Percentiles rank a stretch among this genome's conserved stretches.
Evolutionary conservation across 2,797 vertebrate genomes (phyloP).

Genomic region (Myotis pilosus): DNA sequence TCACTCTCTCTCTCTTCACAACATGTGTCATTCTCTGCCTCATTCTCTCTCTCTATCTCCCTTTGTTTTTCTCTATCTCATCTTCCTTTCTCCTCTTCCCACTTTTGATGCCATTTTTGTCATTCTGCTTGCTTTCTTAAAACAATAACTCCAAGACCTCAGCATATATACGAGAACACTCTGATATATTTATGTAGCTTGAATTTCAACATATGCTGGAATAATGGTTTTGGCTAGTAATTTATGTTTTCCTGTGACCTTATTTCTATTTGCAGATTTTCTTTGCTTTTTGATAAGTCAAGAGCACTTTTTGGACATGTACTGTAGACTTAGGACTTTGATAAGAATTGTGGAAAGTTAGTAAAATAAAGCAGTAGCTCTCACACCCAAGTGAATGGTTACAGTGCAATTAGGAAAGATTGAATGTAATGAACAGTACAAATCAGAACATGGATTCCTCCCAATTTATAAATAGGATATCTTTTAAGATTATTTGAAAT

Average conservation of each 20-base stretch:
- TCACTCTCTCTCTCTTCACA: background rate
- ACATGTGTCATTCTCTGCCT: background rate
- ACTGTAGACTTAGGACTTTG: background rate
- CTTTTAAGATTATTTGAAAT: background rate
- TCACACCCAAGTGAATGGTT: background rate
- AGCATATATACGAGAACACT: background rate
- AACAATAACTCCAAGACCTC: background rate
- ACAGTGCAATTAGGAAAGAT: background rate
- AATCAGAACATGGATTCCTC: background rate
- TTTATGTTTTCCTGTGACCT: background rate
- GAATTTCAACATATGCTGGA: background rate
- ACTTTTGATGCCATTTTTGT: background rate
- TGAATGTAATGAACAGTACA: background rate
- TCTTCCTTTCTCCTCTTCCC: background rate
- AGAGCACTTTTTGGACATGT: background rate
- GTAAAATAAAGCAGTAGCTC: background rate
- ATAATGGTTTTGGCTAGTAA: background rate
- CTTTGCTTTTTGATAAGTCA: background rate
- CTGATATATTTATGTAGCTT: background rate
- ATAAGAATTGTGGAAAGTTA: background rate
- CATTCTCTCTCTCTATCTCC: background rate
- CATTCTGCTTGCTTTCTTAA: background rate
- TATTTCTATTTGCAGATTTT: slow-evolving; percentile 21
- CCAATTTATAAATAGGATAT: background rate
- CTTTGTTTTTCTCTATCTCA: background rate